Evolutionary conservation across 1,140 invertebrate genomes (phyloP).

Genomic region (Copidosoma floridanum): DNA sequence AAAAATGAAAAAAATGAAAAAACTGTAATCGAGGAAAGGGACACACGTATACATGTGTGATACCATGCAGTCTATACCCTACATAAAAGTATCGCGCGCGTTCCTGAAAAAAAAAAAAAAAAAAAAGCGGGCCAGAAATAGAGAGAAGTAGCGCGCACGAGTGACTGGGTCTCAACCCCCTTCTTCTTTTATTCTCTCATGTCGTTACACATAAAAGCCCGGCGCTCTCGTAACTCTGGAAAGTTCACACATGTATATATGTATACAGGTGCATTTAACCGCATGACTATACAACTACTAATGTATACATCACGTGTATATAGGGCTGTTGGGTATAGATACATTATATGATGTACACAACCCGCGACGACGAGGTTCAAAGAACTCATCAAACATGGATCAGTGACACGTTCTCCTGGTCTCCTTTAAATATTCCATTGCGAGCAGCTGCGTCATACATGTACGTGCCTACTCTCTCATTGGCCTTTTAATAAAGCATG

Average conservation of each 20-base stretch:
- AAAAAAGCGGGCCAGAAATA: constrained; percentile 18
- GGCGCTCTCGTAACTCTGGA: neutral
- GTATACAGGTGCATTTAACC: neutral
- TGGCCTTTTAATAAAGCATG: no score
- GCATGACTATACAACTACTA: no score
- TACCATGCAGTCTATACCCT: no score
- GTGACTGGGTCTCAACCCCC: neutral
- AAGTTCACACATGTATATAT: neutral
- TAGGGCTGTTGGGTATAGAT: no score
- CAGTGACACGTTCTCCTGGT: neutral
- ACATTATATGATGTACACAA: neutral
- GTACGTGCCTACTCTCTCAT: neutral
- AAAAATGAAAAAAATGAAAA: no score
- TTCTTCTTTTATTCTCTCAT: neutral
- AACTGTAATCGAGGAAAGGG: no score
- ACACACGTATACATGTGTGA: no score
- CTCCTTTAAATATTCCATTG: no score
- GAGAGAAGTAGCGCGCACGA: neutral
- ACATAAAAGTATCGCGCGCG: no score
- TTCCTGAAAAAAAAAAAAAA: neutral
- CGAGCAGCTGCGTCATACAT: neutral
- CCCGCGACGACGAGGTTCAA: constrained; percentile 8
- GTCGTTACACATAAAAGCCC: no score
- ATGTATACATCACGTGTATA: no score
- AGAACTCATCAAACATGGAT: constrained; percentile 23